phyloP scores from a whole-genome alignment of 2,888 invertebrate species.

The Scaptomyza caliginosa region DNA sequence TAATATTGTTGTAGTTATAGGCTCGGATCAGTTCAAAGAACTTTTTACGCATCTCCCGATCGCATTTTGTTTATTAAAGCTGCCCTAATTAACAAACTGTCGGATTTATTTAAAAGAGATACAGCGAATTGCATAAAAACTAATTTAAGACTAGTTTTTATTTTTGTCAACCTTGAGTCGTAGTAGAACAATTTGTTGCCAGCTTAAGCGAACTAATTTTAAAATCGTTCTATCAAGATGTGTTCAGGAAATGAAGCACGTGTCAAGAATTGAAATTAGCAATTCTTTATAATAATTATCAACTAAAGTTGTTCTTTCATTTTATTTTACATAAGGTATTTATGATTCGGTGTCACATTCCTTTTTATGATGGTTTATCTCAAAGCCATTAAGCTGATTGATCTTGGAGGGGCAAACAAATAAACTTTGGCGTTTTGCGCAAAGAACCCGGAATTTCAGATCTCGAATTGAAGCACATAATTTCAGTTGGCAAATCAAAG shows the following conservation, averaged over 20 bases:
- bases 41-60: slow-evolving; percentile 25
- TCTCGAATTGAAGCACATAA: slow-evolving; percentile 60
- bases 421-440: slow-evolving; percentile 19
- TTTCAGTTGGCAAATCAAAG: slow-evolving; percentile 27
- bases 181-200: slow-evolving; percentile 37
- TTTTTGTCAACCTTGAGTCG: slow-evolving; percentile 35
- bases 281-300: not conserved
- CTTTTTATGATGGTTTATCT: slow-evolving; percentile 12
- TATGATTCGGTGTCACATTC: not conserved
- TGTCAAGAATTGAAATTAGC: not conserved
- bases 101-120: slow-evolving; percentile 55
- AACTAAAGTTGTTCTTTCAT: not conserved
- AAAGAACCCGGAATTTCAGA: slow-evolving; percentile 67
- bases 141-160: slow-evolving; percentile 49
- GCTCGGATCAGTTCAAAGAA: slow-evolving; percentile 50
- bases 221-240: slow-evolving; percentile 17
- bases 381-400: slow-evolving; percentile 43
- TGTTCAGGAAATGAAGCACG: slow-evolving; percentile 2
- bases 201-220: slow-evolving; percentile 34
- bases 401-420: slow-evolving; percentile 46
- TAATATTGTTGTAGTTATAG: slow-evolving; percentile 2
- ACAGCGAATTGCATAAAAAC: slow-evolving; percentile 25
- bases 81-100: slow-evolving; percentile 43
- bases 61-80: slow-evolving; percentile 19
- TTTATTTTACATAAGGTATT: slow-evolving; percentile 1